These are phyloP conservation scores for Meteorus sp. DNA, from an alignment of 1,140 invertebrate genomes.

Conservation along the genomic window DNA sequence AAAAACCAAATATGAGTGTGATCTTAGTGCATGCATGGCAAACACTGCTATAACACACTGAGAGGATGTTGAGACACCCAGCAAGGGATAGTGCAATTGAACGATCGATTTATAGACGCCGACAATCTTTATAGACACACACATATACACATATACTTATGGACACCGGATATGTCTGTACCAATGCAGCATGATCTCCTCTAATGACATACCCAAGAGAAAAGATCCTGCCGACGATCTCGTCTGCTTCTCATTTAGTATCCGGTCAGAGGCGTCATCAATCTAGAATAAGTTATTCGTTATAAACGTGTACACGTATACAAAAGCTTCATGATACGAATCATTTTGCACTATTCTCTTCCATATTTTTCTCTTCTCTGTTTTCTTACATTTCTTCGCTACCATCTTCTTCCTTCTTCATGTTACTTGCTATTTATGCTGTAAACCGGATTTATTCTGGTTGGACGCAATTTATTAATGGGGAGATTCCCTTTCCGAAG, in stretches of 20 bases:
- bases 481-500: constrained; percentile 39
- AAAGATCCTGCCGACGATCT: constrained; percentile 24
- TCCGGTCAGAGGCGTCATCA: constrained; percentile 12
- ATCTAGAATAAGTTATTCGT: no score
- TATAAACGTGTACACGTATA: no score
- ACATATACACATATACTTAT: no score
- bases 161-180: constrained; percentile 40
- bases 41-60: background rate
- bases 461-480: constrained; percentile 36
- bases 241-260: constrained; percentile 4
- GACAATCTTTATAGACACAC: constrained; percentile 45
- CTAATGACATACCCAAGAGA: constrained; percentile 39
- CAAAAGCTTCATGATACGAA: background rate
- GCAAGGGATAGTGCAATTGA: constrained; percentile 39
- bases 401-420: no score
- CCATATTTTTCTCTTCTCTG: no score
- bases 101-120: constrained; percentile 50
- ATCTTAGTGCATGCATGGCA: no score
- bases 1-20: no score
- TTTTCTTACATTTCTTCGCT: no score
- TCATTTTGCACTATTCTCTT: no score
- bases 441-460: constrained; percentile 41
- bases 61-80: background rate
- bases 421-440: no score
- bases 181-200: constrained; percentile 20